Base-by-base conservation (phyloP, 2,888 invertebrate genomes). In the Lycia hirtaria region DNA sequence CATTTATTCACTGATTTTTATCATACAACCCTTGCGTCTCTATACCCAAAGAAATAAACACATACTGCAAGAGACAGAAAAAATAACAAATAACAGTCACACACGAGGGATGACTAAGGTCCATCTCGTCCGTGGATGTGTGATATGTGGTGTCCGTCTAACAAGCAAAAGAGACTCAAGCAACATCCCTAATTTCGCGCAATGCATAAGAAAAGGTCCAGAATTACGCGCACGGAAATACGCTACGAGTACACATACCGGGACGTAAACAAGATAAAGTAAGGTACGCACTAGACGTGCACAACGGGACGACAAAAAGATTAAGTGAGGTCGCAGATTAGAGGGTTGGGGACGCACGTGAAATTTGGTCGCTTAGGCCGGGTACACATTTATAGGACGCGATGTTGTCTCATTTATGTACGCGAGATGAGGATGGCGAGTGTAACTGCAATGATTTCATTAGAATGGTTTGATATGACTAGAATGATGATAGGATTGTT, bases 301-400 rank as follows among this genome's bases (percentile, higher is more conserved):
- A 64, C 57, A 64, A 63, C 62, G 63, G 61, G 52, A 67, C 68
- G 68, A 67, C 70, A 68, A 69, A 72, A 76, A 76, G 74, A 76
- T 78, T 76, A 76, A 73, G 75, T 75, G 73, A 68, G 75, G 73
- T 72, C 67, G 60, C 64, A 73, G 74, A 75, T 76, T 76, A 76
- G 62, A 61, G 62, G 67, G 65, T 64, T 37, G 47, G 35, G 43
- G 52, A 48, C 22, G 58, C 60, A 57, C 60, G 62, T 60, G 62
- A 59, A 59, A 56, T 60, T 57, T 64, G 60, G 59, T 33, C 59
- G 35, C 37, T 53, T 60, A 59, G 28, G 57, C 56, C 6, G 32
- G 5, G 47, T 35, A 22, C 51, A 56, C 10, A 26, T 28, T 28
- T 4, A 2, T 12, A 6, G 26, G 4, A 17, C 38, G 7, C 3